These are phyloP conservation scores for Zoanthus gigantus DNA, from an alignment of 92 coral and sea anemone genomes.

Conservation along the genomic window DNA sequence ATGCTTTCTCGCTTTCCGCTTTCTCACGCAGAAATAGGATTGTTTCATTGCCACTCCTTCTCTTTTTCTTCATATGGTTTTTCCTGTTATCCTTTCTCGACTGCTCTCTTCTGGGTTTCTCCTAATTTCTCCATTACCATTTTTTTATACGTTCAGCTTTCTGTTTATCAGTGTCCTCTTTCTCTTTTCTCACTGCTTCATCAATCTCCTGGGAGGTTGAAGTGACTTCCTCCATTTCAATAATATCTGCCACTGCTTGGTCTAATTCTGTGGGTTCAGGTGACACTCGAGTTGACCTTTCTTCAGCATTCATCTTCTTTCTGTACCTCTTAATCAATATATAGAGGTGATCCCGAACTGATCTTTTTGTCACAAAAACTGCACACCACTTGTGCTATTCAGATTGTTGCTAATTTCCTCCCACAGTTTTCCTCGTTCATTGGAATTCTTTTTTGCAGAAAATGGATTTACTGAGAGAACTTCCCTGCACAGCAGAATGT, in stretches of 20 bases:
- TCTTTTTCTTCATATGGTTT: conserved; percentile 25
- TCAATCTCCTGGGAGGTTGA: conserved; percentile 35
- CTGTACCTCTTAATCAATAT: conserved; percentile 50
- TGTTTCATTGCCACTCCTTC: conserved; percentile 58
- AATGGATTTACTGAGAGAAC: conserved; percentile 43
- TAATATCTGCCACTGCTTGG: conserved; percentile 48
- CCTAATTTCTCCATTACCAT: conserved; percentile 61
- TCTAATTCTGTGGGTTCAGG: conserved; percentile 44
- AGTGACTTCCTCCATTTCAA: conserved; percentile 53
- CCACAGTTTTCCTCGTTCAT: conserved; percentile 36
- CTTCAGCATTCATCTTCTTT: conserved; percentile 54
- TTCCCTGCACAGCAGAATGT: conserved; percentile 45
- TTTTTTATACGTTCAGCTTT: conserved; percentile 46
- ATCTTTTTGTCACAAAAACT: conserved; percentile 42
- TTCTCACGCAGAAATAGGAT: conserved; percentile 50
- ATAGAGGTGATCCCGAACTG: conserved; percentile 36
- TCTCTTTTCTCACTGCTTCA: conserved; percentile 45
- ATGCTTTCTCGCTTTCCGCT: conserved; percentile 50
- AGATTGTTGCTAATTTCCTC: conserved; percentile 36
- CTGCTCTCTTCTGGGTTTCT: conserved; percentile 60
- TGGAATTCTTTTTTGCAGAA: conserved; percentile 35
- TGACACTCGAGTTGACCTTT: conserved; percentile 49
- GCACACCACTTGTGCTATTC: conserved; percentile 31
- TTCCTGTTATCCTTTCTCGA: conserved; percentile 39
- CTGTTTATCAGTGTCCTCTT: conserved; percentile 58